A percentile compares a stretch with the other conserved stretches of the same genome.
phyloP scores from a whole-genome alignment of 2,113 vertebrate genomes.

The Holacanthus passer region DNA sequence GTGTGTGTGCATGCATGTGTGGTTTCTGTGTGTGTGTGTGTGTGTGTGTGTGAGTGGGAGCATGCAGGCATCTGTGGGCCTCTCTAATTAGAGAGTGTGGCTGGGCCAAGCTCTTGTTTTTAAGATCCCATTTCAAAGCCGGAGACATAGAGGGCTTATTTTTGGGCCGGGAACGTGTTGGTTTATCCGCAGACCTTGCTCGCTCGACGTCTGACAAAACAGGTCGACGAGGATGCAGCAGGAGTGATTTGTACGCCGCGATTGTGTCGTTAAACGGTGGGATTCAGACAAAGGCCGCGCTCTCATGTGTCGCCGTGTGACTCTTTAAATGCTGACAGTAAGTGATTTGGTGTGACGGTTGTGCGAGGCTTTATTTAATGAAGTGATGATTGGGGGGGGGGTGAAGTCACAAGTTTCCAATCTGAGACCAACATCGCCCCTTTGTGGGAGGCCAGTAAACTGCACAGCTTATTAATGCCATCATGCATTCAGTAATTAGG shows the following conservation, averaged over 20 bases:
- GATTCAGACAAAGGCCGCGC: slow-evolving; percentile 53
- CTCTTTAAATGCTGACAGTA: slow-evolving; percentile 46
- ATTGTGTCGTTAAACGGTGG: slow-evolving; percentile 11
- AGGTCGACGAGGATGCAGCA: slow-evolving; percentile 7
- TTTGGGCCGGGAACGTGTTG: slow-evolving; percentile 73
- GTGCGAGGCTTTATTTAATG: slow-evolving; percentile 51
- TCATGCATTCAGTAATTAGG: slow-evolving; percentile 51
- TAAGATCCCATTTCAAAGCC: slow-evolving; percentile 82
- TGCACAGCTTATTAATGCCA: slow-evolving; percentile 38
- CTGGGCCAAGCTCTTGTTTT: slow-evolving; percentile 79
- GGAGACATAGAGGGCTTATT: slow-evolving; percentile 78
- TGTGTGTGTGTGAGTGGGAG: slow-evolving; percentile 43
- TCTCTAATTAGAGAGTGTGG: slow-evolving; percentile 82
- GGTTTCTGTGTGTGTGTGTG: slow-evolving; percentile 38
- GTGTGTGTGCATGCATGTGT: slow-evolving; percentile 29
- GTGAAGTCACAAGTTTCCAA: slow-evolving; percentile 8
- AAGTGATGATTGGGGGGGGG: slow-evolving; percentile 32
- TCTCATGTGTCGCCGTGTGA: slow-evolving; percentile 28
- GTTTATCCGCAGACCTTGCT: slow-evolving; percentile 62
- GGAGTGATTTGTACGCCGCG: slow-evolving; percentile 13
- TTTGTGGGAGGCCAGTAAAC: slow-evolving; percentile 26
- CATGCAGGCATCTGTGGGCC: slow-evolving; percentile 74
- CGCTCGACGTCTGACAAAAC: slow-evolving; percentile 53
- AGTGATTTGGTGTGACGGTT: slow-evolving; percentile 40
- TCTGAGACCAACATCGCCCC: slow-evolving; percentile 56